Evolutionary conservation across 2,797 vertebrate genomes (phyloP), one percentile per base, ranked within the genome.

Genomic region (Psittacula derbiana): DNA sequence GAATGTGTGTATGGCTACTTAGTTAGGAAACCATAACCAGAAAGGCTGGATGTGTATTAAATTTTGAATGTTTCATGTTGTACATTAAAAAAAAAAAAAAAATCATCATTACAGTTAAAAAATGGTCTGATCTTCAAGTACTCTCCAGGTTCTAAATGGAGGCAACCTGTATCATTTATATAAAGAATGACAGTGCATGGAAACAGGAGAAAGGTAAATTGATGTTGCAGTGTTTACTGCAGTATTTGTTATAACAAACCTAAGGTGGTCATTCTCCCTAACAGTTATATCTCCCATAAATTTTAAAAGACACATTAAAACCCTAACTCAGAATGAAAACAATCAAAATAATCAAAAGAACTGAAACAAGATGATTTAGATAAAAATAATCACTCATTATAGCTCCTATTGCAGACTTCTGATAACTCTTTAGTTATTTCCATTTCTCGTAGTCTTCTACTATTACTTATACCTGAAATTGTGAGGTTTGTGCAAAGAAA

Each of bases 1-100:
- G 66, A 93, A 96, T 84, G 46, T 43, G 10, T 60, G 23, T 28
- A 38, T 70, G 46, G 46, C 72, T 91, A 83, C 72, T 81, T 86
- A 89, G 49, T 93, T 86, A 92, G 75, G 89, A 94, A 93, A 92
- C 30, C 46, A 79, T 64, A 82, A 60, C 61, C 70, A 80, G 93
- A 95, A 93, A 90, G 80, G 62, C 47, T 96, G 94, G 61, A 72
- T 85, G 30, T 44, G 72, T 83, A 94, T 93, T 95, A 93, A 78
- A 64, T 88, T 82, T n/a, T 78, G 25, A 78, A 60, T 40, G 11
- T 6, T 84, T 92, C 74, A 65, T 69, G 28, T 21, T 40, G 31
- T 30, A 61, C 11, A 64, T 53, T 55, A 19, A 40, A 86, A 44
- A 44, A 40, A 40, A 40, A 40, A 40, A 40, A 40, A 40, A 40